These are phyloP conservation scores for Gouania willdenowi DNA, from an alignment of 2,797 vertebrate genomes.

Conservation along the genomic window DNA sequence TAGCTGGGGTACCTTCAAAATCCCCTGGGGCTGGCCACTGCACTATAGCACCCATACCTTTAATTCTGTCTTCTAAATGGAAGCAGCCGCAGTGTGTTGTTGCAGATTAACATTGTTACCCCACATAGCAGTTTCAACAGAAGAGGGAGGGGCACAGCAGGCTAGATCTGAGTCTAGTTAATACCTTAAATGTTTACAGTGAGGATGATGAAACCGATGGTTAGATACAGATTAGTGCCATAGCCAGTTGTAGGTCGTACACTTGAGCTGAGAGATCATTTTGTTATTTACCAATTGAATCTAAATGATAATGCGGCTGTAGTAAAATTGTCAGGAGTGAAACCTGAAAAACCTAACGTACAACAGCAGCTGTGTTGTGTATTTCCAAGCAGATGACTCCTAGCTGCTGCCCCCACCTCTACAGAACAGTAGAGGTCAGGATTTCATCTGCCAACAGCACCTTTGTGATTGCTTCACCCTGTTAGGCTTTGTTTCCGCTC, in stretches of 20 bases:
- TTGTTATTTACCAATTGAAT: constrained; percentile 16
- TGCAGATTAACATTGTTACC: constrained; percentile 56
- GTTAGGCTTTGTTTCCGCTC: background rate
- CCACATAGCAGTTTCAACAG: constrained; percentile 42
- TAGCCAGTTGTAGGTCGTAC: constrained; percentile 5
- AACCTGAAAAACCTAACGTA: background rate
- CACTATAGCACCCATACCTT: constrained; percentile 12
- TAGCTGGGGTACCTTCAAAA: too few relatives aligned
- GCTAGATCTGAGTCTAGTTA: constrained; percentile 24
- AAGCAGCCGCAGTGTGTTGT: constrained; percentile 39
- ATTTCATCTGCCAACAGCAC: constrained; percentile 53
- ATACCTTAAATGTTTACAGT: constrained; percentile 41
- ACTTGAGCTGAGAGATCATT: constrained; percentile 6
- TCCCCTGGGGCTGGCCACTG: too few relatives aligned
- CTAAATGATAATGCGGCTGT: background rate
- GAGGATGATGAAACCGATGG: constrained; percentile 18
- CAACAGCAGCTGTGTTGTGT: constrained; percentile 1
- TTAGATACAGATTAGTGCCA: constrained; percentile 15
- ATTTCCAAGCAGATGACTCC: constrained; percentile 7
- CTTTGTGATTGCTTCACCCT: constrained; percentile 1
- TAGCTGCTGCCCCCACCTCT: constrained; percentile 10
- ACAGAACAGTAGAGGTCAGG: constrained; percentile 75
- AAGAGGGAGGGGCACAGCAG: constrained; percentile 25
- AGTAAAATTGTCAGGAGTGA: background rate
- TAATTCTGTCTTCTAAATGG: constrained; percentile 35